Evolutionary conservation across 2,113 vertebrate species (phyloP).

Genomic region (Python bivittatus): DNA sequence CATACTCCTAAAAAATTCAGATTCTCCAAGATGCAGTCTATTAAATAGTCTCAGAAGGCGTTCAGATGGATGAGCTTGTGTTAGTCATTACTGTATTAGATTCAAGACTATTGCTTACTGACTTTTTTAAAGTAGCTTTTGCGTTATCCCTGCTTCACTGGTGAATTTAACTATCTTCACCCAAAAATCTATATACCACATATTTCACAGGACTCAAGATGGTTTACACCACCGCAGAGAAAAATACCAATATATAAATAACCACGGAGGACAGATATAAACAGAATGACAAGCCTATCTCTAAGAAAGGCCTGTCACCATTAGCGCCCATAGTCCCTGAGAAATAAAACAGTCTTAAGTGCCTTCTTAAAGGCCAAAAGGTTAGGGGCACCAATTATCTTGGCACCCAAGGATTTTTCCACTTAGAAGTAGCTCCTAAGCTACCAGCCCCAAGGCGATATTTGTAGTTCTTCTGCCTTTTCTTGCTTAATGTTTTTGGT

Average conservation of each 20-base stretch:
- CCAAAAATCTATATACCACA: not conserved
- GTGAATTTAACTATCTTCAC: not conserved
- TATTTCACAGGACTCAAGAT: not conserved
- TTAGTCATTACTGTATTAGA: not conserved
- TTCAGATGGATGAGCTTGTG: not conserved
- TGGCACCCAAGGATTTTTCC: not conserved
- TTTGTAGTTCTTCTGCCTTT: not conserved
- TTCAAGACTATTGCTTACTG: not conserved
- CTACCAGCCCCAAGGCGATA: not conserved
- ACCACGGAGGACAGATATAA: not conserved
- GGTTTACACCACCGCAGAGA: not conserved
- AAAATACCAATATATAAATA: not conserved
- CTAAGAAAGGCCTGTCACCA: not conserved
- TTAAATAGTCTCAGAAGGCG: not conserved
- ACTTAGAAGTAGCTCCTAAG: not conserved
- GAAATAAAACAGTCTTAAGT: not conserved
- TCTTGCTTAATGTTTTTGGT: not conserved
- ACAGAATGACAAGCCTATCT: not conserved
- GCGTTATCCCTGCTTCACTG: not conserved
- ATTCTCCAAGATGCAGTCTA: not conserved
- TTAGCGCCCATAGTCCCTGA: not conserved
- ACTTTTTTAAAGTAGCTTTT: not conserved
- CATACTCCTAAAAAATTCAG: not conserved
- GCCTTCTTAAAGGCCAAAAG: not conserved
- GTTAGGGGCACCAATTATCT: not conserved